Evolutionary conservation across 2,797 vertebrate genomes (phyloP).

Genomic region (Tympanoctomys barrerae): DNA sequence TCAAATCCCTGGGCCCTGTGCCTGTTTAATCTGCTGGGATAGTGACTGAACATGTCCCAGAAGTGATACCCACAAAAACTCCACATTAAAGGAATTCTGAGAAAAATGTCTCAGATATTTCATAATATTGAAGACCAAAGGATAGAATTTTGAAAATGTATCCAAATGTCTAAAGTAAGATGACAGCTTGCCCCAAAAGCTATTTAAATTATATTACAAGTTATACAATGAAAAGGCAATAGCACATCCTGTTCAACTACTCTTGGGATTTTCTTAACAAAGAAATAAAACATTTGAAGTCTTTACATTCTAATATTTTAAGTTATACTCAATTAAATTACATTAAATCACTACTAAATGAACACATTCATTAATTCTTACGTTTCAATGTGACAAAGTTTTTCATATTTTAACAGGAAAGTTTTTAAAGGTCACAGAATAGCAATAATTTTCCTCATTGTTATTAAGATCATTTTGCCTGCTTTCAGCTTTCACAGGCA

Average conservation of each 20-base stretch:
- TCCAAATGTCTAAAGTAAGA: constrained; percentile 42
- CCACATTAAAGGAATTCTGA: neutral
- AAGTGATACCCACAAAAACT: neutral
- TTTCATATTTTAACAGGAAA: constrained; percentile 29
- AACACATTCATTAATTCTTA: constrained; percentile 28
- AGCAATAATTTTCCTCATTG: neutral
- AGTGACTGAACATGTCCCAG: neutral
- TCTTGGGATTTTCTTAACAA: neutral
- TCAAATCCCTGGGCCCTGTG: too few relatives aligned
- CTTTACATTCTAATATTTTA: constrained; percentile 46
- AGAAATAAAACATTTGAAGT: constrained; percentile 12
- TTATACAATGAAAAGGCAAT: neutral
- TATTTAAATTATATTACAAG: neutral
- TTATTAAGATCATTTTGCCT: neutral
- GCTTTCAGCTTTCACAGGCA: neutral
- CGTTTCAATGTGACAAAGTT: neutral
- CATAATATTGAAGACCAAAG: neutral
- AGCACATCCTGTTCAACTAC: neutral
- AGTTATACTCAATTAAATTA: neutral
- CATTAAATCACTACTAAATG: neutral
- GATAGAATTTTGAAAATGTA: neutral
- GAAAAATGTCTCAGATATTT: constrained; percentile 9
- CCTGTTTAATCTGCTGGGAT: too few relatives aligned
- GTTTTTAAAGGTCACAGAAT: constrained; percentile 18
- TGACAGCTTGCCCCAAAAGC: constrained; percentile 38